Conservation (phyloP, 2,888 invertebrate genomes). For the Acrobasis repandana region DNA sequence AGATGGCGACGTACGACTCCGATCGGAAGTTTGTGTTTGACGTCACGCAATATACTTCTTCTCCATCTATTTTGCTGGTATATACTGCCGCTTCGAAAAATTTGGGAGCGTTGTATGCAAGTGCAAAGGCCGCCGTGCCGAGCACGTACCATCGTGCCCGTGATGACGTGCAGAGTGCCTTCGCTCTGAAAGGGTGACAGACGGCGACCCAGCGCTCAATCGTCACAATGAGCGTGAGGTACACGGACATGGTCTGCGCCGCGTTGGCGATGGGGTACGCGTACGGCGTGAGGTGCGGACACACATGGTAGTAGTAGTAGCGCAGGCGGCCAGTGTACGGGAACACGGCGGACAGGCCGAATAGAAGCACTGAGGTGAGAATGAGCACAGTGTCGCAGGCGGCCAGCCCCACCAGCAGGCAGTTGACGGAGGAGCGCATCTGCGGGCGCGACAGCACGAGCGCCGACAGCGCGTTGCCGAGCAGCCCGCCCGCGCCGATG, state of each 20-base stretch:
- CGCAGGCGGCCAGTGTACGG: conserved; percentile 90
- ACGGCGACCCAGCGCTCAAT: conserved; percentile 97
- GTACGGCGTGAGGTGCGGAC: conserved; percentile 90
- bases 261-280: conserved; percentile 93
- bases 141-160: conserved; percentile 93
- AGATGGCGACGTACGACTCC: conserved; percentile 90
- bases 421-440: conserved; percentile 98
- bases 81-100: conserved; percentile 87
- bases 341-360: conserved; percentile 93
- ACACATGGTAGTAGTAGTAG: conserved; percentile 90
- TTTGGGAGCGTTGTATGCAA: conserved; percentile 93
- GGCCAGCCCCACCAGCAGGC: conserved; percentile 95
- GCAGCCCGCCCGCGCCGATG: conserved; percentile 91
- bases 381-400: conserved; percentile 96
- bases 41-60: conserved; percentile 86
- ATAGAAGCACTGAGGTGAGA: conserved; percentile 91
- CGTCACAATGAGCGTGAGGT: conserved; percentile 94
- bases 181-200: conserved; percentile 93
- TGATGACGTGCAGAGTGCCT: conserved; percentile 94
- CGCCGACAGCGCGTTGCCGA: conserved; percentile 95
- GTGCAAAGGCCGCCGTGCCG: conserved; percentile 90
- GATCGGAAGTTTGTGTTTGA: conserved; percentile 88
- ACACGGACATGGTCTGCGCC: conserved; percentile 96
- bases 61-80: conserved; percentile 70
- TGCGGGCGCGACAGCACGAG: conserved; percentile 95